Evolutionary conservation across 2,888 invertebrate genomes (phyloP).

Genomic region (Blera fallax): DNA sequence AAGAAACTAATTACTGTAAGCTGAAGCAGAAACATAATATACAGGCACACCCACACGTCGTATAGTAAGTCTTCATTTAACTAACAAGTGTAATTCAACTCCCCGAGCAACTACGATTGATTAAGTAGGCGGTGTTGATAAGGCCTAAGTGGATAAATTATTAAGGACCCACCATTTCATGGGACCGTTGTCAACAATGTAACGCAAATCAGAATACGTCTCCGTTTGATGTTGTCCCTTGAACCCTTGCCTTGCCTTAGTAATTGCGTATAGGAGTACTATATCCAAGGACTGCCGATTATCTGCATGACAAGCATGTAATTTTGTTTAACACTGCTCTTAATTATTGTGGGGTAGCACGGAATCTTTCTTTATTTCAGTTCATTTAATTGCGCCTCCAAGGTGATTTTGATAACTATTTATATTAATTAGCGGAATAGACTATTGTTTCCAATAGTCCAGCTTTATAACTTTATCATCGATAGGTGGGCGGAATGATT

Average conservation of each 20-base stretch:
- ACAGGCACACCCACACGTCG: neutral
- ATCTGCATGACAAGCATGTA: conserved; percentile 19
- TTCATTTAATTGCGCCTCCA: neutral
- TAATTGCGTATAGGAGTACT: neutral
- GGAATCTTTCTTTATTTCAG: neutral
- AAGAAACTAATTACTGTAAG: conserved; percentile 19
- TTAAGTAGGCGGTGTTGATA: conserved; percentile 16
- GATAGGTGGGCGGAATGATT: neutral
- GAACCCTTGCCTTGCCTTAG: too few relatives aligned
- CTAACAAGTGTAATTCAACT: conserved; percentile 21
- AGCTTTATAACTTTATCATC: conserved; percentile 1
- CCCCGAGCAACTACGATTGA: neutral
- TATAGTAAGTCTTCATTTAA: neutral
- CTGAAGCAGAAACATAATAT: neutral
- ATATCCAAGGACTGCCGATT: neutral
- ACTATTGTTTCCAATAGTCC: neutral
- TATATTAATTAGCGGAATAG: conserved; percentile 1
- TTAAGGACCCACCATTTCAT: conserved; percentile 10
- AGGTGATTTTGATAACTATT: neutral
- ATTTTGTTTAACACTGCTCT: conserved; percentile 5
- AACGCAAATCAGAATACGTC: neutral
- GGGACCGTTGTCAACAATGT: neutral
- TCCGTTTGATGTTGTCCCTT: too few relatives aligned
- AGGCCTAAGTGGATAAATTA: conserved; percentile 29
- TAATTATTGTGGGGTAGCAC: neutral